Evolutionary conservation across 2,888 invertebrate species (phyloP).

Genomic region (Halictus ligatus): DNA sequence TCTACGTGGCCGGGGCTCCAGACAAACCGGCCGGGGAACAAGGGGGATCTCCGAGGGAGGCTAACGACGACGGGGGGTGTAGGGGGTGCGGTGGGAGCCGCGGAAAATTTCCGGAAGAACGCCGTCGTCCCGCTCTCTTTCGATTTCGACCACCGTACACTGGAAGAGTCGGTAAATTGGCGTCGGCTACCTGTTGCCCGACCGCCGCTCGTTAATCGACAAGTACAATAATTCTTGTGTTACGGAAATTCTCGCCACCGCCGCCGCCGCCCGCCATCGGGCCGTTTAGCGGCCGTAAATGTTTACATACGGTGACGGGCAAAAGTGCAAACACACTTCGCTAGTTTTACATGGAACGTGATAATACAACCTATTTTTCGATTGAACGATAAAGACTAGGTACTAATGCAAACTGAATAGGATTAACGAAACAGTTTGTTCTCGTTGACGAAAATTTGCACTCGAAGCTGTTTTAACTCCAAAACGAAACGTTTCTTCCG

Average conservation of each 20-base stretch:
- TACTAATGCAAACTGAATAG: too few species aligned
- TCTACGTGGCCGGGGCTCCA: conserved; percentile 56
- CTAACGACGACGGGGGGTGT: neutral
- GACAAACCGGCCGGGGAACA: conserved; percentile 40
- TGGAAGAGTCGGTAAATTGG: conserved; percentile 46
- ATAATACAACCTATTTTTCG: too few species aligned
- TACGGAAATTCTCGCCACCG: conserved; percentile 18
- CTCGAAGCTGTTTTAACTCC: too few species aligned
- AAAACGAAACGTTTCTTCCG: too few species aligned
- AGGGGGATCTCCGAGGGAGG: neutral
- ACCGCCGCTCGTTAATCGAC: conserved; percentile 52
- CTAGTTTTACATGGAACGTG: too few species aligned
- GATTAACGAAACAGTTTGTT: too few species aligned
- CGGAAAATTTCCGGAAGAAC: conserved; percentile 50
- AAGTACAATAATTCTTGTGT: conserved; percentile 39
- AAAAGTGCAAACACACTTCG: too few species aligned
- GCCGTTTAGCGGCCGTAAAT: neutral
- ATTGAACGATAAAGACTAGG: too few species aligned
- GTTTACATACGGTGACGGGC: neutral
- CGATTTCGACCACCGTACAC: conserved; percentile 46
- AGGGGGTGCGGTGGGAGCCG: conserved; percentile 15
- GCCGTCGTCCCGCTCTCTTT: conserved; percentile 36
- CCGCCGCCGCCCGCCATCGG: neutral
- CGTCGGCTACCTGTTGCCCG: conserved; percentile 70
- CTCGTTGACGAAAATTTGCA: too few species aligned